A percentile compares a stretch with the other conserved stretches of the same genome.
Conservation (phyloP, 2,888 invertebrate genomes). For the Drosophila acutilabella region DNA sequence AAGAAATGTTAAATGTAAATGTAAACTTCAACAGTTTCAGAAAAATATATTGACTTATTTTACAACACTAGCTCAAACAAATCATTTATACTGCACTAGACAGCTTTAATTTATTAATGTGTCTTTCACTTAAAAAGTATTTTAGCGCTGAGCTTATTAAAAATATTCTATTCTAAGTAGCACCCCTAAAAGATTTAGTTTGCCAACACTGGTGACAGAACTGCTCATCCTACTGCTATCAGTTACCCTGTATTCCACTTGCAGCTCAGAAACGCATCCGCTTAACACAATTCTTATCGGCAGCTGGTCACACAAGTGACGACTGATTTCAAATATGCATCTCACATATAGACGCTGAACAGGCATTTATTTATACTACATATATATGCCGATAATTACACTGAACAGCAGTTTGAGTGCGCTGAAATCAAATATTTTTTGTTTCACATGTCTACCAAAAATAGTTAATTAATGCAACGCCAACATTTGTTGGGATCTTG, state of each 20-base stretch:
- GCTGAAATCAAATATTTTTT: constrained; percentile 37
- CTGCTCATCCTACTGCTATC: neutral
- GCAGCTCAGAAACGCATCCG: constrained; percentile 36
- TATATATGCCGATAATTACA: constrained; percentile 46
- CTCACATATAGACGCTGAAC: constrained; percentile 2
- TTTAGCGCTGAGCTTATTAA: too few species aligned
- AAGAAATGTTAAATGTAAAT: too few species aligned
- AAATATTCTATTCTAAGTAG: too few species aligned
- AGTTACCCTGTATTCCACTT: constrained; percentile 19
- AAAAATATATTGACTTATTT: too few species aligned
- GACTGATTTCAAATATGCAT: constrained; percentile 37
- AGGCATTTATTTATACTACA: constrained; percentile 2
- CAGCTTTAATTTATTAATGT: too few species aligned
- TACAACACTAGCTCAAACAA: too few species aligned
- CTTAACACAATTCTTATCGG: constrained; percentile 38
- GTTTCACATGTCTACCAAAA: constrained; percentile 47
- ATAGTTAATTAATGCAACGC: constrained; percentile 52
- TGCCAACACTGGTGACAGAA: constrained; percentile 24
- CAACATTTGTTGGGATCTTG: constrained; percentile 37
- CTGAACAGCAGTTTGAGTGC: constrained; percentile 31
- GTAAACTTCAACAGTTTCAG: too few species aligned
- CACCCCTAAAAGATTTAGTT: too few species aligned
- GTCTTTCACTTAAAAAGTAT: too few species aligned
- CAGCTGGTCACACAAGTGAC: constrained; percentile 42
- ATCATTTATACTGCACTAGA: too few species aligned